These are phyloP conservation scores for Abrostola tripartita DNA, from an alignment of 2,888 invertebrate species.

Conservation along the genomic window DNA sequence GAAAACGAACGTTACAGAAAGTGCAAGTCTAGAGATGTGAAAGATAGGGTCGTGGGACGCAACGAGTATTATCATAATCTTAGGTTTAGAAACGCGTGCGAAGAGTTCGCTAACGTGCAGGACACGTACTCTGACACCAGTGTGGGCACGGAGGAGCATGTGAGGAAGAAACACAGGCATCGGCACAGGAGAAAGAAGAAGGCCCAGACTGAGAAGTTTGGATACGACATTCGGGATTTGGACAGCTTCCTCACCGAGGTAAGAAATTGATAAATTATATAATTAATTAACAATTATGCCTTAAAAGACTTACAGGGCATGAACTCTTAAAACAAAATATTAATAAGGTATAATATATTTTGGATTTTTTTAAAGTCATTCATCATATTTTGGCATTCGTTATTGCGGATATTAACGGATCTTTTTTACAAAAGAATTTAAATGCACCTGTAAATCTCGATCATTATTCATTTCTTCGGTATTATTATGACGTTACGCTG, in stretches of 20 bases:
- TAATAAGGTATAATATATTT: constrained; percentile 49
- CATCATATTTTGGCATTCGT: constrained; percentile 66
- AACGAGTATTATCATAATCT: constrained; percentile 85
- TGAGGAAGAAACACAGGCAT: constrained; percentile 82
- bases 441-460: constrained; percentile 70
- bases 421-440: constrained; percentile 67
- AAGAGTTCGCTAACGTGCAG: constrained; percentile 76
- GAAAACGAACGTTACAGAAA: constrained; percentile 72
- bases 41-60: constrained; percentile 77
- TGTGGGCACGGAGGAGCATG: constrained; percentile 79
- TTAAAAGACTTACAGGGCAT: constrained; percentile 12
- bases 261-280: constrained; percentile 52
- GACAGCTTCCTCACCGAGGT: constrained; percentile 94
- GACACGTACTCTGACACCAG: constrained; percentile 78
- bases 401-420: constrained; percentile 62
- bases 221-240: constrained; percentile 94
- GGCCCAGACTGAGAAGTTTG: constrained; percentile 85
- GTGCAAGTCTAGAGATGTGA: constrained; percentile 69
- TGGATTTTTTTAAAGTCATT: constrained; percentile 58
- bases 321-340: constrained; percentile 30
- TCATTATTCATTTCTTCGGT: constrained; percentile 71
- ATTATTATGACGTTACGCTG: constrained; percentile 72
- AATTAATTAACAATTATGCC: constrained; percentile 19
- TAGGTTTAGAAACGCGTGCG: constrained; percentile 80
- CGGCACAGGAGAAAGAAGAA: constrained; percentile 82